Conservation (phyloP, 2,888 invertebrate genomes). For the Macrostomum cliftonense region DNA sequence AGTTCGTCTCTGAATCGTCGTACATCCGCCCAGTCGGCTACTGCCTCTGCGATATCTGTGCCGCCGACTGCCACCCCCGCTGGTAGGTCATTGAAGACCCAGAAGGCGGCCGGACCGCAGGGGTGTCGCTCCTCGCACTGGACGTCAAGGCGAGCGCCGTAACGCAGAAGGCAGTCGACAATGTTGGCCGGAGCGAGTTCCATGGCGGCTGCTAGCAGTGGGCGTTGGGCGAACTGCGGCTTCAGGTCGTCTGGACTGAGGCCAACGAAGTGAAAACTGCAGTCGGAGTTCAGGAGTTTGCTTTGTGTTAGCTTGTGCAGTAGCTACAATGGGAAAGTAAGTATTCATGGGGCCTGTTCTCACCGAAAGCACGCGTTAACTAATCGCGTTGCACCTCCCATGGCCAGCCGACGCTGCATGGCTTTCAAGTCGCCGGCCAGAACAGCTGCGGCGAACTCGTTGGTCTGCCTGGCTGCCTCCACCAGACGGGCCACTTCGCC, state of each 20-base stretch:
- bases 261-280: constrained; percentile 16
- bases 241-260: constrained; percentile 16
- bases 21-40: constrained; percentile 17
- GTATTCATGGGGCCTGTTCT: too few relatives aligned
- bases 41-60: constrained; percentile 15
- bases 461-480: constrained; percentile 16
- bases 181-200: constrained; percentile 18
- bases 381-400: constrained; percentile 10
- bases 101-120: constrained; percentile 21
- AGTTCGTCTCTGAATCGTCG: constrained; percentile 14
- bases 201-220: constrained; percentile 18
- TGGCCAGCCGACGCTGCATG: constrained; percentile 18
- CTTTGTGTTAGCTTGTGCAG: too few relatives aligned
- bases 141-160: constrained; percentile 17
- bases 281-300: too few relatives aligned
- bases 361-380: too few relatives aligned
- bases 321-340: too few relatives aligned
- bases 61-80: too few relatives aligned
- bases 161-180: constrained; percentile 18
- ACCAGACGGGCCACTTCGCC: constrained; percentile 15
- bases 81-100: constrained; percentile 17
- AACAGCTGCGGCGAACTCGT: constrained; percentile 19
- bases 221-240: constrained; percentile 18
- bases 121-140: constrained; percentile 19
- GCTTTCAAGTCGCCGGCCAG: constrained; percentile 17